Evolutionary conservation across 1,140 invertebrate genomes (phyloP), one percentile per base, ranked within the genome.

Genomic region (Dermatophagoides farinae): DNA sequence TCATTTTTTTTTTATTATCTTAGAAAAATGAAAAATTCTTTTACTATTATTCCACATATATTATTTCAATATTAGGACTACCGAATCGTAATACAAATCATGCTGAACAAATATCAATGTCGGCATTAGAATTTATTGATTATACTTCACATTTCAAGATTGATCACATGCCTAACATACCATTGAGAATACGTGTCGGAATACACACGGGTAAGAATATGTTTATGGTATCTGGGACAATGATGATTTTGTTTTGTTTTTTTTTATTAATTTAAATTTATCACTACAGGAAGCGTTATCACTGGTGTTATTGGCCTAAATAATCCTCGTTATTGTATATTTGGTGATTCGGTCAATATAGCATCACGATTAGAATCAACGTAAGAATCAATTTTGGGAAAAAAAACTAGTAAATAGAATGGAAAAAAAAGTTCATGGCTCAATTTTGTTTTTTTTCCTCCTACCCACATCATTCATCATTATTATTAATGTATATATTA

Each of bases 311-410:
- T 91, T 0, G 87, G 87, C 0, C 70, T 84, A 23, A 87, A 86
- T 16, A 88, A 88, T 86, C 86, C 86, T 1, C 73, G 86, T 43
- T 90, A 89, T 72, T 90, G 86, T 69, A 73, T 89, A 1, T 93
- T 95, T 73, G 89, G 88, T 0, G 89, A 93, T 72, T 89, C 88
- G 1, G 57, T 49, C 40, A 49, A 59, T 46, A 51, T 49, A 46
- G 57, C 57, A 6, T 37, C 40, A 23, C 37, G 25, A 22, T 18
- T 37, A 46, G 44, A 59, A 44, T 50, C 57, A 59, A 59, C 57
- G 53, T 39, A 55, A 38, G 40, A 14, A 22, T 54, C 25, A 54
- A n/a, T 22, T 22, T 25, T 25, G n/a, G 9, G 9, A n/a, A 40
- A 37, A 10, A 37, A 20, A 54, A n/a, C n/a, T n/a, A 4, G 31